Evolutionary conservation across 1,140 invertebrate genomes (phyloP).

Genomic region (Diploscapter pachys): DNA sequence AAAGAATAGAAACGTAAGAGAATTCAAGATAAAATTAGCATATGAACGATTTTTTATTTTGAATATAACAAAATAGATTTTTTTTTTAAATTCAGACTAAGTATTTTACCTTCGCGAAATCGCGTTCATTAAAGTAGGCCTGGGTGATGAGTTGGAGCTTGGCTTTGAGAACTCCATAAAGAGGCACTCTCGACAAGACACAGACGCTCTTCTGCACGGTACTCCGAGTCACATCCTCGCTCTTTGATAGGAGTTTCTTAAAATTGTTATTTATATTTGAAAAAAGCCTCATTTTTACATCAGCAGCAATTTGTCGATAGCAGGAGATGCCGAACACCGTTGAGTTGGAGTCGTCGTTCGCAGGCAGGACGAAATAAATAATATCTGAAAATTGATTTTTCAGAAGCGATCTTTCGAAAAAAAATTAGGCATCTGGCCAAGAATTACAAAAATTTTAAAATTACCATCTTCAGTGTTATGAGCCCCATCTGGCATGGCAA

Average conservation of each 20-base stretch:
- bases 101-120: conserved; percentile 58
- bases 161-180: conserved; percentile 86
- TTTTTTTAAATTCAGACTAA: no score
- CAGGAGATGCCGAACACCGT: conserved; percentile 95
- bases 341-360: conserved; percentile 73
- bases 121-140: conserved; percentile 85
- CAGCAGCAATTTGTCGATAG: conserved; percentile 91
- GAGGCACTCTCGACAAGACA: conserved; percentile 79
- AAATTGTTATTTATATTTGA: conserved; percentile 24
- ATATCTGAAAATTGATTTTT: conserved; percentile 69
- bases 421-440: not conserved
- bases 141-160: conserved; percentile 93
- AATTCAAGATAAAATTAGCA: no score
- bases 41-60: no score
- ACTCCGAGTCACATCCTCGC: conserved; percentile 93
- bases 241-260: conserved; percentile 82
- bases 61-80: no score
- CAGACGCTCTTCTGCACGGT: conserved; percentile 90
- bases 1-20: conserved; percentile 22
- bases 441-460: conserved; percentile 14
- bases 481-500: conserved; percentile 92
- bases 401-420: no score
- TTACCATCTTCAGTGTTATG: conserved; percentile 83
- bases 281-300: conserved; percentile 66
- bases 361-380: conserved; percentile 91